Evolutionary conservation across 1,140 invertebrate genomes (phyloP).

Genomic region (Nasonia vitripennis): DNA sequence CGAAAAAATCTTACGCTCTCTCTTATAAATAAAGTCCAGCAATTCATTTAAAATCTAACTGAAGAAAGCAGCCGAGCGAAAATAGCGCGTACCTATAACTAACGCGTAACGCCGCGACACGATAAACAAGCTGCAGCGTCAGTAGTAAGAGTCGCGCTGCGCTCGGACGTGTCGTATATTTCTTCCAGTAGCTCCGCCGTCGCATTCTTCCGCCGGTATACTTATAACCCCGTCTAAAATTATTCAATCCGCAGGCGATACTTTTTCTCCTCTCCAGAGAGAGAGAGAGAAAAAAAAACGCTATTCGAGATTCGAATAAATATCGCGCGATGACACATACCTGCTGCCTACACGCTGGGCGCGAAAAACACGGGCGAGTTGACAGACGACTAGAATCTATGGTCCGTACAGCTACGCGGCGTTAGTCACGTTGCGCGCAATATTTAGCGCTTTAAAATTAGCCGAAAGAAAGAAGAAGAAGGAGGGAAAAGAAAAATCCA

Average conservation of each 20-base stretch:
- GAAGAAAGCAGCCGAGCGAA: neutral
- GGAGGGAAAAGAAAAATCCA: neutral
- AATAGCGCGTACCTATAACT: neutral
- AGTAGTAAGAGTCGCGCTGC: conserved; percentile 37
- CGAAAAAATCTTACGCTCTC: too few relatives aligned
- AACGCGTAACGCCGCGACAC: too few relatives aligned
- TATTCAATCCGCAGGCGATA: neutral
- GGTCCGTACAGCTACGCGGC: neutral
- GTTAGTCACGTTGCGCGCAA: neutral
- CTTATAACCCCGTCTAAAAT: conserved; percentile 28
- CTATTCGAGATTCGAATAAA: neutral
- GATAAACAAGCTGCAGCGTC: neutral
- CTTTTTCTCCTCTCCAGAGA: too few relatives aligned
- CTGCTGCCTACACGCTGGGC: neutral
- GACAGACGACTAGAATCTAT: neutral
- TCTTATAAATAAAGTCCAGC: too few relatives aligned
- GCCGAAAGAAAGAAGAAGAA: neutral
- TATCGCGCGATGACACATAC: neutral
- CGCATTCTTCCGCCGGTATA: too few relatives aligned
- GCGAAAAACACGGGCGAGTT: conserved; percentile 4
- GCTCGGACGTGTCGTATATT: neutral
- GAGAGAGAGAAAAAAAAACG: neutral
- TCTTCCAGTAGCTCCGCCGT: neutral
- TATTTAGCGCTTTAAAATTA: conserved; percentile 36
- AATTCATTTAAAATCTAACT: too few relatives aligned